Evolutionary conservation across 2,113 vertebrate species (phyloP).

Genomic region (Apus apus): DNA sequence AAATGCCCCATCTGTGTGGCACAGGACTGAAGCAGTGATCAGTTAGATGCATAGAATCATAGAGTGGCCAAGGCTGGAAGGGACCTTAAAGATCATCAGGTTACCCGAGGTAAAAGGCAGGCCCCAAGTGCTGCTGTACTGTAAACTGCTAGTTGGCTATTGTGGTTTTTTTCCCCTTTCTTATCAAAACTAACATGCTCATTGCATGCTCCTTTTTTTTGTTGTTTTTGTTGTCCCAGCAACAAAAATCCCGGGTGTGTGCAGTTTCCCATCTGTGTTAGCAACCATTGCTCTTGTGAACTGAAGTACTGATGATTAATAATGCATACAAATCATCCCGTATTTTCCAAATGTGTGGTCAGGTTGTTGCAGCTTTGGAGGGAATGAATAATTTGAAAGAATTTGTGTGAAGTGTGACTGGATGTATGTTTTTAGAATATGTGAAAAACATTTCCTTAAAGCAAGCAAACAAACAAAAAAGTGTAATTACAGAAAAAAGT

Average conservation of each 20-base stretch:
- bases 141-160: neutral
- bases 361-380: neutral
- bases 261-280: neutral
- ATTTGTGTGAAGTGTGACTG: neutral
- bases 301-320: conserved; percentile 2
- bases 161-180: neutral
- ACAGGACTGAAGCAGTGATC: neutral
- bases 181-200: neutral
- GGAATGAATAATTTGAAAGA: neutral
- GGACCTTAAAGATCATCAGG: too few species aligned
- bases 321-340: neutral
- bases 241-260: neutral
- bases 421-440: neutral
- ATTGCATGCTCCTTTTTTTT: neutral
- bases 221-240: neutral
- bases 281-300: neutral
- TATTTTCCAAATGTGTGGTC: neutral
- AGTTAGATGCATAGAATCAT: neutral
- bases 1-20: neutral
- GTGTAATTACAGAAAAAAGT: neutral
- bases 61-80: too few species aligned
- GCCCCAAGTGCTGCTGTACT: neutral
- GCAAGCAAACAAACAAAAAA: neutral
- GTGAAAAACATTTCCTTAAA: neutral
- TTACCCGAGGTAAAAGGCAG: neutral